Evolutionary conservation across 2,113 vertebrate genomes (phyloP).

Genomic region (Ophiodon elongatus): DNA sequence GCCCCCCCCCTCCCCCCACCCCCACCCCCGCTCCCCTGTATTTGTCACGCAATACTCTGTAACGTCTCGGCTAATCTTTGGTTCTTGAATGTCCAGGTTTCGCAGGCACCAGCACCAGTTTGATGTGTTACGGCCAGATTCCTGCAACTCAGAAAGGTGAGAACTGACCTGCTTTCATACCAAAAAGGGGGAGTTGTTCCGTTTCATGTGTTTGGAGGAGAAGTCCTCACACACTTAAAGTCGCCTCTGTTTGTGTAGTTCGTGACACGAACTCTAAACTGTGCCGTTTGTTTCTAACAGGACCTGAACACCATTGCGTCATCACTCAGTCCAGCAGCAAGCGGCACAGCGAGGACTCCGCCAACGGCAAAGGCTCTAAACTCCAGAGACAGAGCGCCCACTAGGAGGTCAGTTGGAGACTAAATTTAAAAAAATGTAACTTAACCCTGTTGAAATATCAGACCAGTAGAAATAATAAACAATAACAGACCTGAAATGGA

Average conservation of each 20-base stretch:
- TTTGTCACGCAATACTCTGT: background rate
- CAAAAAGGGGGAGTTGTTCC: background rate
- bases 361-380: constrained; percentile 74
- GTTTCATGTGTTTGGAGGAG: background rate
- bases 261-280: background rate
- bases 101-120: constrained; percentile 31
- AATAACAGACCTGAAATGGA: background rate
- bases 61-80: constrained; percentile 9
- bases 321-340: constrained; percentile 71
- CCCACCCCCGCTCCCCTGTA: too few relatives aligned
- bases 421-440: too few relatives aligned
- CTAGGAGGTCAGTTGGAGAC: constrained; percentile 63
- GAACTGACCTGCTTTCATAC: background rate
- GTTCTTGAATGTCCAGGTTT: constrained; percentile 58
- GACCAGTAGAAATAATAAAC: background rate
- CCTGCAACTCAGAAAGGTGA: constrained; percentile 72
- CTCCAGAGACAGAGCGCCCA: constrained; percentile 81
- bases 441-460: background rate
- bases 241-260: background rate
- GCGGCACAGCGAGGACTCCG: constrained; percentile 79
- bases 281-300: constrained; percentile 38
- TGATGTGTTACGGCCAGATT: constrained; percentile 75
- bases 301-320: constrained; percentile 60
- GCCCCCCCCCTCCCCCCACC: too few relatives aligned
- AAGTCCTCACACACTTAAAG: too few relatives aligned